These are phyloP conservation scores for Brachionus asplanchnoidis DNA, from an alignment of 1,140 invertebrate genomes.

Conservation along the genomic window DNA sequence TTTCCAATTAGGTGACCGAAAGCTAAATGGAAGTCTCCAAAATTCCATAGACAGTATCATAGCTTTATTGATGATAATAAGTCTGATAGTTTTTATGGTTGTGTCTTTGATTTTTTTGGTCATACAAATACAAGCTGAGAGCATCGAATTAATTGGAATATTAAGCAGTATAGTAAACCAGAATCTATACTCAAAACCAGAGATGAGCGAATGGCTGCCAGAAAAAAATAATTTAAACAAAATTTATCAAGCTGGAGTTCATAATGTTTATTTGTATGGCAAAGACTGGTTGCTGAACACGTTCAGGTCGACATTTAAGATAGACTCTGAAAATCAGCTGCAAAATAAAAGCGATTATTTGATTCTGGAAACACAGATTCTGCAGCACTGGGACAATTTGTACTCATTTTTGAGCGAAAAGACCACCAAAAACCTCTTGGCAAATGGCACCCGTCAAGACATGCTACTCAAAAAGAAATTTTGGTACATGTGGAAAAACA, in stretches of 20 bases:
- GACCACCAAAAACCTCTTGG: neutral
- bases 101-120: slow-evolving; percentile 36
- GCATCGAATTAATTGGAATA: slow-evolving; percentile 12
- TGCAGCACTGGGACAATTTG: slow-evolving; percentile 76
- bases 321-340: slow-evolving; percentile 45
- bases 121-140: slow-evolving; percentile 17
- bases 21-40: neutral
- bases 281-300: slow-evolving; percentile 74
- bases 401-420: slow-evolving; percentile 61
- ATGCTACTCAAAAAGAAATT: neutral
- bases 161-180: neutral
- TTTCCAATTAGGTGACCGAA: neutral
- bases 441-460: neutral
- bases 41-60: neutral
- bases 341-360: slow-evolving; percentile 50
- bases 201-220: slow-evolving; percentile 64
- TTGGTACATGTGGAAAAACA: slow-evolving; percentile 10
- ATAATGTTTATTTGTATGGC: slow-evolving; percentile 85
- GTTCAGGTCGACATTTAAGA: slow-evolving; percentile 59
- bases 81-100: slow-evolving; percentile 15
- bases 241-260: slow-evolving; percentile 78
- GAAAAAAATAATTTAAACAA: slow-evolving; percentile 55
- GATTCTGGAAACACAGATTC: slow-evolving; percentile 75
- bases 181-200: neutral
- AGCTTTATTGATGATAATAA: slow-evolving; percentile 10